These are phyloP conservation scores for Psix sp. DNA, from an alignment of 1,140 invertebrate genomes.

Conservation along the genomic window DNA sequence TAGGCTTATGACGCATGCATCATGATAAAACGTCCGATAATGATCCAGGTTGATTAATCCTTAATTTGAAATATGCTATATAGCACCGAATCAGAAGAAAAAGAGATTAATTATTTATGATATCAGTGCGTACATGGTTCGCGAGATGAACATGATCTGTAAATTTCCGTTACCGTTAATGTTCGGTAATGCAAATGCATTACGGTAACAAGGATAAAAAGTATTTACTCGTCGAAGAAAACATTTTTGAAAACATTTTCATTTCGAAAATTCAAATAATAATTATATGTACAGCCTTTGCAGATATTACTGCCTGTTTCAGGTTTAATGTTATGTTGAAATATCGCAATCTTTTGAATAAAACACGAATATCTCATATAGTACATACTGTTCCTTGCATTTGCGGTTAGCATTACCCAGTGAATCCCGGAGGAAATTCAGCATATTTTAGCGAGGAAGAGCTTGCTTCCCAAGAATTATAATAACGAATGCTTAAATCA, in stretches of 20 bases:
- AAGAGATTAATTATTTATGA: too few species aligned
- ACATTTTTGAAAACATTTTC: too few species aligned
- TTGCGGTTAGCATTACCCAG: conserved; percentile 39
- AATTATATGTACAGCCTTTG: conserved; percentile 1
- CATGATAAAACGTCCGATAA: conserved; percentile 4
- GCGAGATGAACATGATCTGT: too few species aligned
- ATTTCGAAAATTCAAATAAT: too few species aligned
- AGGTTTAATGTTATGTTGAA: conserved; percentile 27
- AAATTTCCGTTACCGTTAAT: too few species aligned
- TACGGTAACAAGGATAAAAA: too few species aligned
- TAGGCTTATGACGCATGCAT: conserved; percentile 54
- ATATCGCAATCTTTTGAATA: conserved; percentile 52
- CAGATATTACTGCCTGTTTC: not conserved
- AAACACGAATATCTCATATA: conserved; percentile 37
- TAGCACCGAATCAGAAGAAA: too few species aligned
- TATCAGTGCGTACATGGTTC: too few species aligned
- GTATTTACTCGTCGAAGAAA: too few species aligned
- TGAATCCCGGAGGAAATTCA: conserved; percentile 51
- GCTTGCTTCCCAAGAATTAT: conserved; percentile 72
- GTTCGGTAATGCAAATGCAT: too few species aligned
- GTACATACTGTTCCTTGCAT: conserved; percentile 45
- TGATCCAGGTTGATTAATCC: not conserved
- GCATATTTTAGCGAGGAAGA: conserved; percentile 60
- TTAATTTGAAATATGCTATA: not conserved
- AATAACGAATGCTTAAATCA: conserved; percentile 78